Base-by-base conservation (phyloP, 2,113 vertebrate genomes). In the Chamaea fasciata region DNA sequence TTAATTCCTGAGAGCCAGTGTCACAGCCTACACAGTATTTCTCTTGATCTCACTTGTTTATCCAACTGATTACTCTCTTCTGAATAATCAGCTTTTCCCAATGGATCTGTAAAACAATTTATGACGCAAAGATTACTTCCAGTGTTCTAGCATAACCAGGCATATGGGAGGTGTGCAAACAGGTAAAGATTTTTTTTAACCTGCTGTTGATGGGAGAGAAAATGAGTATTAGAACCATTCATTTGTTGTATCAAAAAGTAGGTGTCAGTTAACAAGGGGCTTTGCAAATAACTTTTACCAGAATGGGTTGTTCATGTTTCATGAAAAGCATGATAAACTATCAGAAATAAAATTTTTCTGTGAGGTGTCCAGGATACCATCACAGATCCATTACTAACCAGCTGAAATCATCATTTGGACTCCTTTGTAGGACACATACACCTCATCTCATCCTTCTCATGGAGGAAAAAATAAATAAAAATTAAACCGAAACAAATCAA, bases 141-240 rank as follows among this genome's bases (percentile, higher is more conserved):
- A 44, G 24, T 37, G 14, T 30, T 65, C 21, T 37, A 47, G 15
- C 10, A 33, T 24, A 77, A 63, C 9, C 21, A 68, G 26, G 10
- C 0, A 1, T 23, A 21, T 6, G 3, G 11, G 8, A 87, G 5
- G 13, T 4, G 1, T 47, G 18, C 5, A 90, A 81, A 33, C 18
- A 84, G 27, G 11, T 5, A 49, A 11, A 55, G 30, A 55, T 2
- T 30, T 8, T 21, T 55, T 37, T 11, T 3, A 41, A 7, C 3
- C 3, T 67, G 2, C 7, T 80, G 19, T 2, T 56, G 1, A 30
- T 67, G 8, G 37, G 31, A 67, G 26, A 55, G 21, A 75, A 75
- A 15, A 60, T 42, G 6, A 69, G 7, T 7, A 56, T 9, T 13
- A 50, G 85, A 90, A 1, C 2, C 16, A n/a, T n/a, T 53, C 0